Conservation (phyloP, 2,888 invertebrate genomes). For the Pycnomerus fuliginosus region DNA sequence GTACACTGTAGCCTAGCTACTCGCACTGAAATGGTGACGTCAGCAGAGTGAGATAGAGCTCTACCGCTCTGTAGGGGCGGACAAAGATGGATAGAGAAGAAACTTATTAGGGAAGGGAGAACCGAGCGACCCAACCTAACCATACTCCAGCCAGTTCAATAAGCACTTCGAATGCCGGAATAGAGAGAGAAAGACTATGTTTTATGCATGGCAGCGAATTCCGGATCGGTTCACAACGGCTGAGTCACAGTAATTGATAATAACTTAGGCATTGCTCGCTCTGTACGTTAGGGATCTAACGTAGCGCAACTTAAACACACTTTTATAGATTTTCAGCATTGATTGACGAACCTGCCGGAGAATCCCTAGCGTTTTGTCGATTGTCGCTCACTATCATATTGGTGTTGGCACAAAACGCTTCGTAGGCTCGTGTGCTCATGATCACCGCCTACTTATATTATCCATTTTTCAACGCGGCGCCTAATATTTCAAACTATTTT, state of each 20-base stretch:
- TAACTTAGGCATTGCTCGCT: conserved; percentile 51
- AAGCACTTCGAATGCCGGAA: conserved; percentile 54
- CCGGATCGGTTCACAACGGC: conserved; percentile 51
- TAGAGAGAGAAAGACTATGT: conserved; percentile 52
- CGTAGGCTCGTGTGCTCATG: too few species aligned
- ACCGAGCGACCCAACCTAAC: conserved; percentile 53
- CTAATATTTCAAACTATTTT: too few species aligned
- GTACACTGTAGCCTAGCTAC: conserved; percentile 52
- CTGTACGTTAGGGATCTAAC: conserved; percentile 23
- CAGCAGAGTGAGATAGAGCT: conserved; percentile 43
- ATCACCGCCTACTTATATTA: too few species aligned
- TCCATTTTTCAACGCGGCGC: too few species aligned
- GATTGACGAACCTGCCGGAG: conserved; percentile 23
- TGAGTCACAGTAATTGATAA: conserved; percentile 57
- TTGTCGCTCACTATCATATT: too few species aligned
- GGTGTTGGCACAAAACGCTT: too few species aligned
- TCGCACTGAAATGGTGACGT: conserved; percentile 53
- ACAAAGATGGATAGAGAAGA: conserved; percentile 43
- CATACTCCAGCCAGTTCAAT: conserved; percentile 48
- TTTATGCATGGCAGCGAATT: conserved; percentile 53
- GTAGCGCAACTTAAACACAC: conserved; percentile 24
- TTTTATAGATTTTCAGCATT: conserved; percentile 29
- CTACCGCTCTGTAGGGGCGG: conserved; percentile 19
- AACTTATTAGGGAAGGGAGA: conserved; percentile 51
- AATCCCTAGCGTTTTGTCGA: too few species aligned